Base-by-base conservation (phyloP, 2,113 vertebrate genomes). In the Serilophus lunatus region DNA sequence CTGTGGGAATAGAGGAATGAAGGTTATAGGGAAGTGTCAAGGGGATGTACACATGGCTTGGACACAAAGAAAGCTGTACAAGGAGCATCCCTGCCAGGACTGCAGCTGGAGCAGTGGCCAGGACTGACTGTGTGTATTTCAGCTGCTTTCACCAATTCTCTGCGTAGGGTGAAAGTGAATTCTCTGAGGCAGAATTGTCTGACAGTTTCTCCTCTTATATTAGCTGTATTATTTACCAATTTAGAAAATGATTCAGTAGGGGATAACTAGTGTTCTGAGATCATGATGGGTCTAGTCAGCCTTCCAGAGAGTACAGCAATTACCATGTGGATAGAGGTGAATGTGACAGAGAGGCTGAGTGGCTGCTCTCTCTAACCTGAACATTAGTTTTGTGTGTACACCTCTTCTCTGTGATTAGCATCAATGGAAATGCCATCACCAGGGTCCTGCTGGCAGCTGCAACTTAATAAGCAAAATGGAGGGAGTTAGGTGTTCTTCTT, bases 141-240 rank as follows among this genome's bases (percentile, higher is more conserved):
- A 49, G 29, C 69, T 82, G 66, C 54, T 92, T 57, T 77, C 7
- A 10, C 38, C 54, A 35, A 14, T 47, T 36, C 23, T 75, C 51
- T 35, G 18, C n/a, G 0, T 17, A 22, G 0, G 0, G 54, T 36
- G 63, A 31, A 65, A 78, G 69, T 40, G 76, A 65, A 57, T 44
- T 76, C 86, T 84, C 65, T 44, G 51, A 75, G 60, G 49, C 65
- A 70, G 81, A 84, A 44, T 45, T 68, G 65, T 65, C 61, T 82
- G 81, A 40, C 44, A 49, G 12, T 70, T 49, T 29, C 44, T 81
- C 61, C 47, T 93, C 61, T 86, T 68, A 6, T 68, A 76, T 87
- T 89, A 79, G 36, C 86, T 18, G 1, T 87, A 89, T 88, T 93
- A 89, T 93, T 93, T 97, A 74, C 69, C 91, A 78, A 82, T 93